Conservation (phyloP, 2,113 vertebrate species). For the Ochotona princeps region DNA sequence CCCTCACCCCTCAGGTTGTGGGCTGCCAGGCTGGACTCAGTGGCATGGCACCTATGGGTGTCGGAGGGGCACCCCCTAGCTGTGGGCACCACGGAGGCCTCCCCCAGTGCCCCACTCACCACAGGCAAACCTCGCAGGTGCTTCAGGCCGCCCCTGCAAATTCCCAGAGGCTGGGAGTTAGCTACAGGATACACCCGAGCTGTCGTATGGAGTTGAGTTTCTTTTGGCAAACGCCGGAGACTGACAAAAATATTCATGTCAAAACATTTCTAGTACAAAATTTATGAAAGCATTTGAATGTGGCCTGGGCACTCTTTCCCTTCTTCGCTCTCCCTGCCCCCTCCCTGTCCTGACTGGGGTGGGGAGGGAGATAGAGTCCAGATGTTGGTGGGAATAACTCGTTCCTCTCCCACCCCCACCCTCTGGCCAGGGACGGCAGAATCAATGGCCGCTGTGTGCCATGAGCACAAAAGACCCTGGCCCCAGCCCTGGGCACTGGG, state of each 20-base stretch:
- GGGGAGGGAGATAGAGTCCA: constrained; percentile 86
- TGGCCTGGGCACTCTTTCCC: constrained; percentile 50
- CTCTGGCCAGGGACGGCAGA: constrained; percentile 79
- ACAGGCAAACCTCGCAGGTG: constrained; percentile 23
- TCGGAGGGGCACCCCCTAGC: no score
- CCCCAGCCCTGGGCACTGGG: constrained; percentile 60
- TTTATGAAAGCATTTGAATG: constrained; percentile 73
- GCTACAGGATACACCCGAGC: background rate
- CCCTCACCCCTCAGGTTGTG: accelerated
- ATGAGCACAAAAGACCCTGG: constrained; percentile 26
- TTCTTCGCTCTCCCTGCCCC: constrained; percentile 13
- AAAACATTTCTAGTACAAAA: constrained; percentile 79
- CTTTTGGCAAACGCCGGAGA: constrained; percentile 75
- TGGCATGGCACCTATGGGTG: no score
- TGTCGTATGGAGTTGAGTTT: constrained; percentile 57
- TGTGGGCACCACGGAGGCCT: no score
- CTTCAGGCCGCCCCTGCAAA: background rate
- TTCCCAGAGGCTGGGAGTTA: background rate
- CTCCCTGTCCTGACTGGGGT: constrained; percentile 59
- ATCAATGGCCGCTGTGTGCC: constrained; percentile 83
- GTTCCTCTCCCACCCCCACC: constrained; percentile 50
- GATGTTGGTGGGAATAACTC: constrained; percentile 81
- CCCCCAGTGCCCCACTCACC: background rate
- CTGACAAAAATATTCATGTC: constrained; percentile 80
- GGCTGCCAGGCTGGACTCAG: background rate